Evolutionary conservation across 2,888 invertebrate species (phyloP), one percentile per base, ranked within the genome.

Genomic region (Platycnemis pennipes): DNA sequence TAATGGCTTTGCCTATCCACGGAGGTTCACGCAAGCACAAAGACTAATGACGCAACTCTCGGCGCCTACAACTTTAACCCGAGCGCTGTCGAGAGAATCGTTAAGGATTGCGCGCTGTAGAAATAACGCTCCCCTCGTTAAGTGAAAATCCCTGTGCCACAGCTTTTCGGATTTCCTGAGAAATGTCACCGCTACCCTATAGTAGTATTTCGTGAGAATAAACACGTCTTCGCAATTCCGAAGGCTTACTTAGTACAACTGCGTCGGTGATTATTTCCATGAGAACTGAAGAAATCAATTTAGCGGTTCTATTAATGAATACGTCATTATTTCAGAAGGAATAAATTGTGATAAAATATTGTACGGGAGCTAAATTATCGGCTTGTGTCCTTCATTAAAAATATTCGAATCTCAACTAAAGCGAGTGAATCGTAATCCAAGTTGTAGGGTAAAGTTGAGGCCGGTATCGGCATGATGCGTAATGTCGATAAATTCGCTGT

Each of bases 41-140:
- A 77, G 26, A 77, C 77, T 77, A 77, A 77, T 77, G 77, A 77
- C 77, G 77, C 37, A 77, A 77, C 77, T 37, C n/a, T 26, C 16
- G 16, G 3, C 37, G 77, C n/a, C n/a, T n/a, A n/a, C n/a, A n/a
- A n/a, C n/a, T n/a, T n/a, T n/a, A n/a, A n/a, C n/a, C n/a, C n/a
- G n/a, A n/a, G n/a, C n/a, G n/a, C n/a, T n/a, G n/a, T n/a, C n/a
- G n/a, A 0, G 2, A 37, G 77, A 77, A 37, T 7, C 0, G 77
- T 37, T 37, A 11, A 77, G 77, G 11, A 77, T 11, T 77, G 37
- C 77, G 13, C 77, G 13, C 77, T 8, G 13, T 37, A 31, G 77
- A 37, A 7, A 77, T 37, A 5, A 77, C 11, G 16, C 31, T 0
- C 16, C 77, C 11, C 37, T 37, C 37, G 1, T 31, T 77, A 37